Evolutionary conservation across 1,140 invertebrate species (phyloP).

Genomic region (Hypothenemus hampei): DNA sequence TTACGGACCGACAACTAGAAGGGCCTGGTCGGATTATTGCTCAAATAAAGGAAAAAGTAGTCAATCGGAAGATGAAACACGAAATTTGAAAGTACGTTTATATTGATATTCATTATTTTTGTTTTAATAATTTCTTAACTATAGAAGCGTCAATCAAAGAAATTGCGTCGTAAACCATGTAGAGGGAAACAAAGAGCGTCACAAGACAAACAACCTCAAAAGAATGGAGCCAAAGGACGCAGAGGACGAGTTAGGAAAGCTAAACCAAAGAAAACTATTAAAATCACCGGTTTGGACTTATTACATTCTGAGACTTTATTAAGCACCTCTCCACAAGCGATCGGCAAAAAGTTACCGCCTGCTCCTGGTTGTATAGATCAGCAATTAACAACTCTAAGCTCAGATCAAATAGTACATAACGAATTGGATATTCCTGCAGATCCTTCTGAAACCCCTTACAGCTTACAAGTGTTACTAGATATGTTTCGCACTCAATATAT

Average conservation of each 20-base stretch:
- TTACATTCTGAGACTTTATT: slow-evolving; percentile 86
- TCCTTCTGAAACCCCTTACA: slow-evolving; percentile 75
- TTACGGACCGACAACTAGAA: slow-evolving; percentile 62
- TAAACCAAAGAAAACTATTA: slow-evolving; percentile 59
- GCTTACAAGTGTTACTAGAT: slow-evolving; percentile 79
- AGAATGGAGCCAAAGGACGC: slow-evolving; percentile 43
- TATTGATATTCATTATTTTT: not conserved
- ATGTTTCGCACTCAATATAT: slow-evolving; percentile 79
- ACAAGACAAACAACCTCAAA: slow-evolving; percentile 33
- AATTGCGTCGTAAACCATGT: slow-evolving; percentile 40
- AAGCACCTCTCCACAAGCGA: slow-evolving; percentile 68
- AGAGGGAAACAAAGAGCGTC: slow-evolving; percentile 43
- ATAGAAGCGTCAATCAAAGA: slow-evolving; percentile 45
- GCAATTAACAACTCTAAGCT: slow-evolving; percentile 70
- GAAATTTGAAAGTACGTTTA: slow-evolving; percentile 39
- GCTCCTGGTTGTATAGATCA: slow-evolving; percentile 87
- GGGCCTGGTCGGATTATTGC: slow-evolving; percentile 70
- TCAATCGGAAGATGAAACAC: slow-evolving; percentile 53
- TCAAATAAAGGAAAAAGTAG: slow-evolving; percentile 56
- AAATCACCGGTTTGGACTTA: slow-evolving; percentile 81
- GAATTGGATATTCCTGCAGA: slow-evolving; percentile 75
- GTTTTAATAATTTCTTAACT: no score
- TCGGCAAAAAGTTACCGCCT: slow-evolving; percentile 66
- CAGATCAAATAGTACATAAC: slow-evolving; percentile 60
- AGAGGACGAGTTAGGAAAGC: slow-evolving; percentile 51